Conservation (phyloP, 2,113 vertebrate genomes). For the sheep (Ovis aries) region ARS-UI_Ramb_v3.0 NC_056059.1:46234501-46235000, state of each 20-base stretch:
- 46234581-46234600: neutral
- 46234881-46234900: neutral
- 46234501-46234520: neutral
- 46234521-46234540: neutral
- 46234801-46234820: neutral
- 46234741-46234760: neutral
- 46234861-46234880: neutral
- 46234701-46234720: neutral
- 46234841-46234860: neutral
- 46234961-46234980: neutral
- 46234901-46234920: neutral
- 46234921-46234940: neutral
- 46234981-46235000: neutral
- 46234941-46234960: neutral
- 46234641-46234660: neutral
- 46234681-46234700: neutral
- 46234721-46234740: neutral
- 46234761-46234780: neutral
- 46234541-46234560: neutral
- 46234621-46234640: neutral
- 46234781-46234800: neutral
- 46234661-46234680: neutral
- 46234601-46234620: neutral
- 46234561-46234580: neutral
- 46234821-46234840: neutral